Evolutionary conservation across 2,113 vertebrate genomes (phyloP), one percentile per base, ranked within the genome.

Genomic region (Chitala chitala): DNA sequence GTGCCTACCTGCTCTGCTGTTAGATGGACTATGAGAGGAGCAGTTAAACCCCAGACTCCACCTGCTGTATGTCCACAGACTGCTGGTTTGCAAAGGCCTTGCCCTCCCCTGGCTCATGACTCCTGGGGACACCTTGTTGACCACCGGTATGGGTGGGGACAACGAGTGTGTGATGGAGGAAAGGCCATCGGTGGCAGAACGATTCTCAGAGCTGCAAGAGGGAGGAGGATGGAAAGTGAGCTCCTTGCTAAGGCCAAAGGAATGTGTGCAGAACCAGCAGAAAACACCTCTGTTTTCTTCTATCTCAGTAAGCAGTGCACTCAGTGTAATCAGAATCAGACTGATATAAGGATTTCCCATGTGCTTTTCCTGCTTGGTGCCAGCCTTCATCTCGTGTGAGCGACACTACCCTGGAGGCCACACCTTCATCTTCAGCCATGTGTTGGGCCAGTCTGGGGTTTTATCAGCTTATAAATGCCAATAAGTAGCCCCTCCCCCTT

Each of bases 1-100:
- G 83, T 86, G 85, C 83, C 87, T 86, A 86, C 81, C 76, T 38
- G 56, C 44, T 75, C 76, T 75, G 79, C 78, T 82, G 56, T 78
- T 46, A 75, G 75, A 82, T 53, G 69, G 76, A 76, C 61, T 42
- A 69, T 65, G 15, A 72, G 64, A 63, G 56, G 46, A 36, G 10
- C 58, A 38, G 44, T 64, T 78, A 44, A 31, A 24, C 9, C 58
- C n/a, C 29, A 46, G 20, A 46, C 40, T 44, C 69, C 10, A 3
- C 20, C 29, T 42, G 12, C 4, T 36, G 71, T 69, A 69, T n/a
- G 24, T 8, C 53, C 58, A 40, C 74, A 51, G 53, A 51, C 26
- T 24, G 42, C 17, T 20, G 22, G 38, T 17, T 46, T 22, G n/a
- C 24, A 44, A 46, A 66, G 26, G 55, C 55, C 58, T 58, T 29